Base-by-base conservation (phyloP, 1,140 invertebrate species). In the Zaprionus camerounensis region DNA sequence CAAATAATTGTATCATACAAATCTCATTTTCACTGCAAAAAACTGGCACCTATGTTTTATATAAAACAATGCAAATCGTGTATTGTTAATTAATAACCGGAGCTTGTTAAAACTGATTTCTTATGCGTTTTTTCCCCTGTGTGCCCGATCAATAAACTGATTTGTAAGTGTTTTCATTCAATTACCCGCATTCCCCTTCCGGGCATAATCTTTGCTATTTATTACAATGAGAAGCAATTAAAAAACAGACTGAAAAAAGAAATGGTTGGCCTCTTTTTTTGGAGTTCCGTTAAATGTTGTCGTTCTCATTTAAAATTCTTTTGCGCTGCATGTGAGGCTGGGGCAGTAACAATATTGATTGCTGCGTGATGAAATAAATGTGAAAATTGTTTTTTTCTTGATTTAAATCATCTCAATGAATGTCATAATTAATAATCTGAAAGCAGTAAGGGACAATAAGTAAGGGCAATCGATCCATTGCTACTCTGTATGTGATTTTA, bases 361-460 rank as follows among this genome's bases (percentile, higher is more conserved):
- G 41, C 20, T 49, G 3, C n/a, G 11, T 49, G 34, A 4, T 44
- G 64, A 55, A 61, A 65, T 66, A 57, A 72, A 49, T 58, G 62
- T 6, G 13, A n/a, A 28, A 44, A 41, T 44, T 22, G 1, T 26
- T 66, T 67, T 73, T 44, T 57, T n/a, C 31, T 63, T 64, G 3
- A 46, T 31, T 58, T 20, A 53, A 70, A 71, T 41, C 51, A 59
- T 71, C 41, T 71, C 59, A 53, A 75, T 71, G 44, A 74, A 64
- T 71, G 72, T 56, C 72, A 71, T 51, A 63, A 36, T 70, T 63
- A 75, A 75, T 75, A 51, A 64, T 55, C 53, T 56, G 28, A 56
- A 62, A 69, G 0, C n/a, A 44, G 41, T n/a, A 6, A 44, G 7
- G 7, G 41, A 17, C 6, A 9, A 3, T 31, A 31, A 31, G 28